Conservation (phyloP, 2,113 vertebrate species). For the Cochlearius cochlearius region DNA sequence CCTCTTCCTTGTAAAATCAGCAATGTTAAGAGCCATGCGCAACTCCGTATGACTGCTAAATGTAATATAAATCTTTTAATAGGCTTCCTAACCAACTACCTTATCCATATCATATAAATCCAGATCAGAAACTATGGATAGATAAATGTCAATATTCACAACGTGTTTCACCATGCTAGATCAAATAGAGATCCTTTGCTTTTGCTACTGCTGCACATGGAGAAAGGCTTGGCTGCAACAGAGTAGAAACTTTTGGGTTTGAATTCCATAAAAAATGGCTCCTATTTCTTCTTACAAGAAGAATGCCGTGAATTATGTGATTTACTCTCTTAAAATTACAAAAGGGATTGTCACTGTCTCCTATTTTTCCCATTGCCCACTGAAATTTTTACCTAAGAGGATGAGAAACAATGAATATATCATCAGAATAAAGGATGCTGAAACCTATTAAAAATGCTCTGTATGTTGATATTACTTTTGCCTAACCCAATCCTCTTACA, state of each 20-base stretch:
- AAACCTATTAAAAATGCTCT: neutral
- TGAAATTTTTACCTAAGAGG: neutral
- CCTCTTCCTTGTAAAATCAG: neutral
- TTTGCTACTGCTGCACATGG: neutral
- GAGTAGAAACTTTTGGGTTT: neutral
- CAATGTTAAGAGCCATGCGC: neutral
- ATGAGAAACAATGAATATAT: neutral
- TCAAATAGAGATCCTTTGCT: neutral
- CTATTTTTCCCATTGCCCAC: neutral
- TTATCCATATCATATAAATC: neutral
- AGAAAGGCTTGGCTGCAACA: neutral
- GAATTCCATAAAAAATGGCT: neutral
- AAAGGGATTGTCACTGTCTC: neutral
- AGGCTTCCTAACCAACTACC: neutral
- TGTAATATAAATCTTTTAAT: neutral
- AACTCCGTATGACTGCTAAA: neutral
- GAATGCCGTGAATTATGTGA: neutral
- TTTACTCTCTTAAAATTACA: neutral
- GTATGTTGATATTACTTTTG: neutral
- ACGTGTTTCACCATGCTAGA: neutral
- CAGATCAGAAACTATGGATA: neutral
- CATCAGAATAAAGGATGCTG: neutral
- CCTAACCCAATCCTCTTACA: neutral
- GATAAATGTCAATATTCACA: neutral
- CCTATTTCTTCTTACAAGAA: neutral